Conservation (phyloP, 1,140 invertebrate genomes). For the Megathymus violae region DNA sequence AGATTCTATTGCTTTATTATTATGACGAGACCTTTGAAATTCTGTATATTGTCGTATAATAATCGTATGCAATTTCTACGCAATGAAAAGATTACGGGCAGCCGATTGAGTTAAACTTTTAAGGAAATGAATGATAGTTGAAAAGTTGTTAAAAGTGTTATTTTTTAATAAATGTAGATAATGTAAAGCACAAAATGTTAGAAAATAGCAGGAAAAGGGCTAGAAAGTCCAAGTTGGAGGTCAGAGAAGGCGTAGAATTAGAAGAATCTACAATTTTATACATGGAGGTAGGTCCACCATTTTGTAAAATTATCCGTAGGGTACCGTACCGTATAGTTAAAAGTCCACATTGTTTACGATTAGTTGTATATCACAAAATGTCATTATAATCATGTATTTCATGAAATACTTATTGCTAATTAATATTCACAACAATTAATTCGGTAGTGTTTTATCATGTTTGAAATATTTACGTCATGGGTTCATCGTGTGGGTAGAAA, state of each 20-base stretch:
- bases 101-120: constrained; percentile 2
- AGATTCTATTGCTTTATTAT: constrained; percentile 17
- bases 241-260: constrained; percentile 35
- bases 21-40: neutral
- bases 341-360: neutral
- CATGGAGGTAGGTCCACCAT: constrained; percentile 56
- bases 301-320: constrained; percentile 34
- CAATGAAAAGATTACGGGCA: constrained; percentile 1
- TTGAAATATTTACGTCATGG: too few relatives aligned
- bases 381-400: neutral
- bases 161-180: neutral
- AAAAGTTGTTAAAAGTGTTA: constrained; percentile 1
- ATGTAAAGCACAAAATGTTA: constrained; percentile 28
- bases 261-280: constrained; percentile 42
- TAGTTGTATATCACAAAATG: neutral
- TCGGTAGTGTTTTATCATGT: too few relatives aligned
- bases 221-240: constrained; percentile 43
- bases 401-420: neutral
- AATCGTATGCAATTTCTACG: too few relatives aligned
- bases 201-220: constrained; percentile 37
- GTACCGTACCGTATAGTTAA: too few relatives aligned
- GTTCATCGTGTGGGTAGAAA: too few relatives aligned
- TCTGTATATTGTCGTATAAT: too few relatives aligned
- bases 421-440: too few relatives aligned
- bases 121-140: neutral